Evolutionary conservation across 2,888 invertebrate genomes (phyloP), one percentile per base, ranked within the genome.

Genomic region (Anticlea derivata): DNA sequence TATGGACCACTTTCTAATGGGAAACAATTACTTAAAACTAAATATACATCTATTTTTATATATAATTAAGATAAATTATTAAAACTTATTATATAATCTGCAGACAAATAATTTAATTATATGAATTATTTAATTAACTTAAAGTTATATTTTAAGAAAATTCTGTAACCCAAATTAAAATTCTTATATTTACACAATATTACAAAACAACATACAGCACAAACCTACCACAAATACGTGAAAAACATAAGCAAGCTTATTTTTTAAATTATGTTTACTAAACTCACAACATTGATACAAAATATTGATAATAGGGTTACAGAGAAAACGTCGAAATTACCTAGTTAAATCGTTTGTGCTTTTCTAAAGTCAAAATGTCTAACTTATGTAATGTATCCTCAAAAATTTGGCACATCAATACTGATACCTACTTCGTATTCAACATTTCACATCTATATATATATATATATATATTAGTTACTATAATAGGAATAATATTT

Each of bases 1-100:
- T 79, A 83, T 91, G 91, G 91, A 89, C 91, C 91, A 83, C 90
- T 73, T 80, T 83, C 88, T 88, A 89, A 83, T 75, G 84, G 75
- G 66, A 73, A 72, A 62, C 61, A 49, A 60, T 54, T 58, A 55
- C 52, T 58, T 55, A 58, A 6, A 13, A 49, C 57, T 57, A 55
- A 61, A 43, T 56, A 57, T 61, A 63, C 58, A 60, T 52, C 55
- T 50, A 26, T 33, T 27, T 24, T 20, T 17, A 13, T 11, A 24
- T 7, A 10, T 13, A 31, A 22, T 13, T n/a, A 13, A 34, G 10
- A 7, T 23, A n/a, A 41, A 8, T 24, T 20, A 26, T n/a, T n/a
- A n/a, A n/a, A n/a, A n/a, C n/a, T n/a, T n/a, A n/a, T n/a, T n/a
- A 41, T 13, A 27, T 27, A 34, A 20, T 29, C n/a, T 10, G 26